Conservation (phyloP, 2,113 vertebrate genomes). For the Strix uralensis region DNA sequence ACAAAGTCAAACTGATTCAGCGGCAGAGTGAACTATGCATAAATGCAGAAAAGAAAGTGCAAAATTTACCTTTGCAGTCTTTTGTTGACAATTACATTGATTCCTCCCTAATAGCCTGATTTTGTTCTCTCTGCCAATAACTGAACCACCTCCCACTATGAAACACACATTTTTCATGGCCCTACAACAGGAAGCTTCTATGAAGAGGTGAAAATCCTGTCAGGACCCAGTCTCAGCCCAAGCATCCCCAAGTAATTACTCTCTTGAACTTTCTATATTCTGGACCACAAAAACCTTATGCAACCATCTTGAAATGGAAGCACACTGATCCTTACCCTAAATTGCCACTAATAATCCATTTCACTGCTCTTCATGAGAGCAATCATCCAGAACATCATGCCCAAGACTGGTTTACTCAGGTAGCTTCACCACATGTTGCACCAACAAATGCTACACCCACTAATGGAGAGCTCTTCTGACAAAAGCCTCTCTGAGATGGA, state of each 20-base stretch:
- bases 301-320: neutral
- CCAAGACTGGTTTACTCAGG: neutral
- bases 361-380: neutral
- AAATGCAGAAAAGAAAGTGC: neutral
- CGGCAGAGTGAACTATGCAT: fast-evolving
- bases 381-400: neutral
- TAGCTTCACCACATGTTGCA: neutral
- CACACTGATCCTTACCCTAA: neutral
- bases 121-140: neutral
- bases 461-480: neutral
- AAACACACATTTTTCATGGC: neutral
- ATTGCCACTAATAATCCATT: neutral
- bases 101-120: neutral
- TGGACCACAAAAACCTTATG: neutral
- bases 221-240: neutral
- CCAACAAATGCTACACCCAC: neutral
- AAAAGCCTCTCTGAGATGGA: neutral
- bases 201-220: neutral
- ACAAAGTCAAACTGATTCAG: neutral
- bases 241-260: neutral
- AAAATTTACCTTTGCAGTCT: neutral
- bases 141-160: neutral
- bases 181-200: neutral
- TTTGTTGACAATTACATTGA: neutral
- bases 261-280: neutral